Conservation (phyloP, 2,888 invertebrate species). For the Lissocephala sabroskyi region DNA sequence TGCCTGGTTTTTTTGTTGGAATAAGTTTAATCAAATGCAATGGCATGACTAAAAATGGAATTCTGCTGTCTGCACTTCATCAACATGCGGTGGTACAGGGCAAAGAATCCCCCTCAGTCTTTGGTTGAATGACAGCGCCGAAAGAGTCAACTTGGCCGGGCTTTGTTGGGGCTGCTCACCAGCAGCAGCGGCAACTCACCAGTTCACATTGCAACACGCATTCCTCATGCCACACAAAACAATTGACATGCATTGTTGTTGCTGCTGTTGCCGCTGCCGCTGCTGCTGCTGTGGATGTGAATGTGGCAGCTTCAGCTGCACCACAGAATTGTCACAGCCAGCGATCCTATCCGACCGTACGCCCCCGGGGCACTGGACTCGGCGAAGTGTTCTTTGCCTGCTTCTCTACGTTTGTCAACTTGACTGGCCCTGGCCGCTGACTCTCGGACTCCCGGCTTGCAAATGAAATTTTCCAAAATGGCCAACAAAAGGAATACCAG, state of each 20-base stretch:
- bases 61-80: conserved; percentile 60
- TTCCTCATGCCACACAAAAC: conserved; percentile 63
- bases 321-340: conserved; percentile 45
- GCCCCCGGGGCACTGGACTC: too few relatives aligned
- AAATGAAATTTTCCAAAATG: conserved; percentile 51
- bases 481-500: conserved; percentile 29
- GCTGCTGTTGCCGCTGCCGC: conserved; percentile 10
- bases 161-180: neutral
- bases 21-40: conserved; percentile 50
- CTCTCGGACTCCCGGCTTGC: conserved; percentile 11
- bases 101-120: neutral
- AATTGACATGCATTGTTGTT: conserved; percentile 59
- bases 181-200: conserved; percentile 24
- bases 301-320: conserved; percentile 11
- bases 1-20: too few relatives aligned
- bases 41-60: conserved; percentile 64
- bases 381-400: too few relatives aligned
- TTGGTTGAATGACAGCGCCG: neutral
- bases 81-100: conserved; percentile 32
- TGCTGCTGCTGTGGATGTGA: conserved; percentile 3
- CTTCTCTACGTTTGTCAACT: conserved; percentile 3
- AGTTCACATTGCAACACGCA: conserved; percentile 46
- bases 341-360: neutral
- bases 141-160: neutral
- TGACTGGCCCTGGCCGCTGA: neutral